Evolutionary conservation across 2,888 invertebrate genomes (phyloP), one percentile per base, ranked within the genome.

Genomic region (Papilio protenor): DNA sequence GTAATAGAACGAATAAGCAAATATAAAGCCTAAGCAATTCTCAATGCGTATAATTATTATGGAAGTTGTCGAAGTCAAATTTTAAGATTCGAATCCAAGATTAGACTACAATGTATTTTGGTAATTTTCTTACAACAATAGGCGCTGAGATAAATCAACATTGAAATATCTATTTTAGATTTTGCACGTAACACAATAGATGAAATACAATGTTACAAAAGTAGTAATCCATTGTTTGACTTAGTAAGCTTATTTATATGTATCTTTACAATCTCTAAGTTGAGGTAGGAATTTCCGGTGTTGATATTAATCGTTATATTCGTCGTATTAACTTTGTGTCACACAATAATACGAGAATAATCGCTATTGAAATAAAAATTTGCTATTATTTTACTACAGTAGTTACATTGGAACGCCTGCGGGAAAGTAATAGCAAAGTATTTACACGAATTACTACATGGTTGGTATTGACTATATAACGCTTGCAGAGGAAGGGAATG

Each of bases 131-230:
- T 52, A 72, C 72, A 55, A 40, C 49, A 49, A 71, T 27, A 55
- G 16, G 27, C 40, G 55, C 33, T 55, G 72, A 72, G 55, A 72
- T 33, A 72, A 49, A 72, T 14, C 52, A 55, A 16, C 55, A 72
- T 72, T 72, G 66, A 45, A 66, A 21, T 69, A 14, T 69, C 66
- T 72, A 72, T 52, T 55, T 72, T 69, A n/a, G 40, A 69, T 64
- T 45, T 40, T 21, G 40, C 21, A 66, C 10, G 6, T n/a, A 69
- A 21, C 45, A 69, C 66, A 69, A 69, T 69, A 45, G 66, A 21
- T 18, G n/a, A 73, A 69, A 57, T 47, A 77, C 69, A 77, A 77
- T 77, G 77, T 77, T 69, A 70, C 33, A 73, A 73, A 55, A 47
- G 55, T 55, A 61, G 49, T 73, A 64, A 21, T 61, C 33, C 6